Percentiles rank a stretch among this genome's conserved stretches.
Conservation (phyloP, 2,888 invertebrate species). For the Mimachlamys varia region DNA sequence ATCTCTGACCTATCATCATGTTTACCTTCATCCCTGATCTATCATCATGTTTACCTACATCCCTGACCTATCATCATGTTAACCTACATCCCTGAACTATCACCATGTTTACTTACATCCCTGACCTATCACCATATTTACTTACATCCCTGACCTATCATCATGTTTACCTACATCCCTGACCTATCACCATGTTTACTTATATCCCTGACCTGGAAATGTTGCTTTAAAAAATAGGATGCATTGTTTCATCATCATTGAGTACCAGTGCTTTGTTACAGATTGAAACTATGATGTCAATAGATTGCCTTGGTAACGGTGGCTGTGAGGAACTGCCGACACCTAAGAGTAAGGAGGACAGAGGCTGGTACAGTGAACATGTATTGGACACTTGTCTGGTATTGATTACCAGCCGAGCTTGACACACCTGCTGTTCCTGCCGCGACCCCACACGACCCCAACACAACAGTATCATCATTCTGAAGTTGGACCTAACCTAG, state of each 20-base stretch:
- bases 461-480: background rate
- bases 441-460: background rate
- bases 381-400: constrained; percentile 10
- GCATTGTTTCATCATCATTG: background rate
- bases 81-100: too few species aligned
- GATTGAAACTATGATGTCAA: constrained; percentile 1
- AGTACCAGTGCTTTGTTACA: background rate
- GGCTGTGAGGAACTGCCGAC: background rate
- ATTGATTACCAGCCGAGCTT: background rate
- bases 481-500: background rate
- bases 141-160: too few species aligned
- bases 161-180: too few species aligned
- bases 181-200: too few species aligned
- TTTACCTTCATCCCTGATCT: too few species aligned
- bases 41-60: too few species aligned
- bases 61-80: too few species aligned
- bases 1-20: too few species aligned
- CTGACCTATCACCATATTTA: too few species aligned
- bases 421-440: constrained; percentile 3
- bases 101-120: too few species aligned
- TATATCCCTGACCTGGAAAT: too few species aligned
- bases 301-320: background rate
- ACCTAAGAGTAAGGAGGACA: background rate
- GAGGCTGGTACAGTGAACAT: background rate
- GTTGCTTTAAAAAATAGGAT: too few species aligned